phyloP scores from a whole-genome alignment of 1,140 invertebrate species.

The Drosophila sproati region DNA sequence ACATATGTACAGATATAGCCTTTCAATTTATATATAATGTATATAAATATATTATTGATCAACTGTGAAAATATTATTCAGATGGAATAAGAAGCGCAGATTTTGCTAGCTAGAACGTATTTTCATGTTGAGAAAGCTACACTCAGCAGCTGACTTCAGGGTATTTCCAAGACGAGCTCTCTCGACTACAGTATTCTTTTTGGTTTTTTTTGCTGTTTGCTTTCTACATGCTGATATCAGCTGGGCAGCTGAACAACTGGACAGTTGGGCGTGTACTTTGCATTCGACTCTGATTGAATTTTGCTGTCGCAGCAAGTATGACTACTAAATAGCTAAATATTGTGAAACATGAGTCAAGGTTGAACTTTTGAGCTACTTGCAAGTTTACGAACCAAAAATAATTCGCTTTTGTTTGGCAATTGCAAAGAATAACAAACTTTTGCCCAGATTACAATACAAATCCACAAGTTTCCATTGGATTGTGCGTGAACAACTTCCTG shows the following conservation, averaged over 20 bases:
- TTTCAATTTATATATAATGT: no score
- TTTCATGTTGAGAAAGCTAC: no score
- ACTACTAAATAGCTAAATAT: not conserved
- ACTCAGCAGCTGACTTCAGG: no score
- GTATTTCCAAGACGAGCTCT: not conserved
- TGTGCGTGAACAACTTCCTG: not conserved
- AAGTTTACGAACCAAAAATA: not conserved
- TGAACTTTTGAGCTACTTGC: not conserved
- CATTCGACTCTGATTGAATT: constrained; percentile 26
- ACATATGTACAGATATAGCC: no score
- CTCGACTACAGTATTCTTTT: constrained; percentile 15
- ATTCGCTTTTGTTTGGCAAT: not conserved
- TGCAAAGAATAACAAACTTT: not conserved
- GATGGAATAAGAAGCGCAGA: no score
- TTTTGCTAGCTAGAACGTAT: no score
- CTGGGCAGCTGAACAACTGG: not conserved
- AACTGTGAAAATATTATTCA: no score
- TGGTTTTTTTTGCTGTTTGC: constrained; percentile 23
- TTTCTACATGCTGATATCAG: constrained; percentile 47
- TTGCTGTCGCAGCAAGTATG: constrained; percentile 1
- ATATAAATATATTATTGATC: no score
- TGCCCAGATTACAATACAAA: not conserved
- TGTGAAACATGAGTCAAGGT: not conserved
- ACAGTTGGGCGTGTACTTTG: constrained; percentile 50
- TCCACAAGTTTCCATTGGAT: not conserved